Evolutionary conservation across 1,140 invertebrate species (phyloP).

Genomic region (Drosophila pachea): DNA sequence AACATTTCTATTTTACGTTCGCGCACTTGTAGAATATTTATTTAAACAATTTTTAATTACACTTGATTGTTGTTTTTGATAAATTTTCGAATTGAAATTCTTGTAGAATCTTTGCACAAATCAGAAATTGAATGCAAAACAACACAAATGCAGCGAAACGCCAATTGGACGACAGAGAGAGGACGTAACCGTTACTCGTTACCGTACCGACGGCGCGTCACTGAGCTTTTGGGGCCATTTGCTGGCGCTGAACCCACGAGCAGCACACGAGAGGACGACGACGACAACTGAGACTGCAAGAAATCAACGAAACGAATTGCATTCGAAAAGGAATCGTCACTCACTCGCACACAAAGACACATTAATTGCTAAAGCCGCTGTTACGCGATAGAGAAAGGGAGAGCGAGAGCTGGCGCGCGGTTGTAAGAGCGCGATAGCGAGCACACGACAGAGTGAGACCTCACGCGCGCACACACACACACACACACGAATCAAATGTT

Average conservation of each 20-base stretch:
- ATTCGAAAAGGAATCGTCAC: conserved; percentile 73
- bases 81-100: conserved; percentile 21
- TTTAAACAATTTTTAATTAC: conserved; percentile 10
- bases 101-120: conserved; percentile 30
- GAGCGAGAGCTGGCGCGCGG: not conserved
- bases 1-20: no score
- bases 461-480: no score
- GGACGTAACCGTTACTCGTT: conserved; percentile 39
- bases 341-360: conserved; percentile 36
- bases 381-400: conserved; percentile 2
- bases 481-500: conserved; percentile 43
- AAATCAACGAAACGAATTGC: conserved; percentile 77
- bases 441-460: conserved; percentile 2
- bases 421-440: not conserved
- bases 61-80: conserved; percentile 26
- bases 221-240: conserved; percentile 57
- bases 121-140: conserved; percentile 26
- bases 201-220: conserved; percentile 71
- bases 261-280: conserved; percentile 36
- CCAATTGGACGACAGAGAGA: conserved; percentile 19
- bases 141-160: conserved; percentile 17
- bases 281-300: conserved; percentile 50
- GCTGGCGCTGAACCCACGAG: conserved; percentile 26
- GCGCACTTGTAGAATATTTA: conserved; percentile 10
- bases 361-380: conserved; percentile 32